Evolutionary conservation across 1,140 invertebrate species (phyloP), one percentile per base, ranked within the genome.

Genomic region (Drosophila grimshawi): DNA sequence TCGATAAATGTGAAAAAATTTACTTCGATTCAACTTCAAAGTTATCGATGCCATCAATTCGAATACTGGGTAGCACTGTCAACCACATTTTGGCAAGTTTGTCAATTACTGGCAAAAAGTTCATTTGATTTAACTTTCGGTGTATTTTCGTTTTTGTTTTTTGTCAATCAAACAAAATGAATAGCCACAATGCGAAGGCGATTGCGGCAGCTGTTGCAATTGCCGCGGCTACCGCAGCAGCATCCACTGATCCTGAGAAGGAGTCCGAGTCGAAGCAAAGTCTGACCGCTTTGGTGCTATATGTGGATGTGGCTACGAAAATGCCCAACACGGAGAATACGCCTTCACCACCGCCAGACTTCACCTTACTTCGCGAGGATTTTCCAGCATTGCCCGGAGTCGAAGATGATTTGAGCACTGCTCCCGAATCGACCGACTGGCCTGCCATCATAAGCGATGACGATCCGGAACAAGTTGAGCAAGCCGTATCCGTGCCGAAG

Each of bases 291-390:
- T 27, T 62, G 29, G 39, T 62, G 4, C 37, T 81, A 1, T 89
- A 89, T 11, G 85, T 89, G 53, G 85, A 89, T 76, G 85, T 89
- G 53, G 80, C 89, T 0, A 88, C 85, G 61, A 89, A 89, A 11
- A 66, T 73, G 61, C 35, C 74, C n/a, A 72, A 66, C 4, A 4
- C 46, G 27, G 65, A 74, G 19, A 5, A 37, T 0, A 11, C 56
- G 7, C 32, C 46, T 4, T 32, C 62, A 2, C 5, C 63, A 0
- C 11, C 61, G 1, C 66, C 77, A 0, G 78, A 85, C 29, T 89
- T 89, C 8, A 86, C 75, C 43, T 72, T 86, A n/a, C 52, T 74
- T 6, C 75, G 52, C 2, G 81, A 89, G 52, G 81, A 89, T 27
- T 90, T 89, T 33, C 86, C 85, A 3, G 85, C 85, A 0, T 51